phyloP scores from a whole-genome alignment of 2,113 vertebrate genomes.

The Sinocyclocheilus rhinocerous region DNA sequence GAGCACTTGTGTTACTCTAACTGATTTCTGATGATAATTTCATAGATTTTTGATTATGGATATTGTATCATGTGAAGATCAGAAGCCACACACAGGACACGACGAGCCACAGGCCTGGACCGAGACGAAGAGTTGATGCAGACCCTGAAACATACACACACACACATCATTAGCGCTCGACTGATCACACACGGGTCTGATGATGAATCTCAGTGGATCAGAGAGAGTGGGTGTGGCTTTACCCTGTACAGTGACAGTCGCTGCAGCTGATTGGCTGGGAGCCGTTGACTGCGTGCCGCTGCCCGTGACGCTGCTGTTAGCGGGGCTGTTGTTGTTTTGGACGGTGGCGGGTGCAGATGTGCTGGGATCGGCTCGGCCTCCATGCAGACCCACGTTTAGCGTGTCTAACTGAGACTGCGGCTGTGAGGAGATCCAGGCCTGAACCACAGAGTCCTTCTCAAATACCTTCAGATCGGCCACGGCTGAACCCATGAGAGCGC shows the following conservation, averaged over 20 bases:
- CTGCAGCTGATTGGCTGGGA: constrained; percentile 11
- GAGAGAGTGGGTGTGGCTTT: background rate
- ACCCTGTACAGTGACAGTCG: background rate
- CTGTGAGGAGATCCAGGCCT: constrained; percentile 44
- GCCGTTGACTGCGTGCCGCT: background rate
- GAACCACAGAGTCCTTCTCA: constrained; percentile 47
- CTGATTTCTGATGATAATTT: background rate
- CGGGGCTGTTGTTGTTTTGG: background rate
- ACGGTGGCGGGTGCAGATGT: background rate
- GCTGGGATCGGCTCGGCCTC: background rate
- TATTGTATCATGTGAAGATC: background rate
- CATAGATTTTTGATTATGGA: background rate
- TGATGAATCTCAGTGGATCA: too few relatives aligned
- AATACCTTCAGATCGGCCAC: constrained; percentile 53
- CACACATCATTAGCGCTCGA: background rate
- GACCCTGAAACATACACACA: constrained; percentile 27
- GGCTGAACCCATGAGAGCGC: constrained; percentile 41
- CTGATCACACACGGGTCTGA: background rate
- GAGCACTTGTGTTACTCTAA: background rate
- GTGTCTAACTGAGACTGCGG: constrained; percentile 45
- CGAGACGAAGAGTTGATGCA: background rate
- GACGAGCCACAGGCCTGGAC: background rate
- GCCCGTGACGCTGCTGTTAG: background rate
- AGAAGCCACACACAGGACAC: constrained; percentile 12
- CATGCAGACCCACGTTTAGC: background rate